phyloP scores from a whole-genome alignment of 1,140 invertebrate genomes.

The Caenorhabditis tropicalis region DNA sequence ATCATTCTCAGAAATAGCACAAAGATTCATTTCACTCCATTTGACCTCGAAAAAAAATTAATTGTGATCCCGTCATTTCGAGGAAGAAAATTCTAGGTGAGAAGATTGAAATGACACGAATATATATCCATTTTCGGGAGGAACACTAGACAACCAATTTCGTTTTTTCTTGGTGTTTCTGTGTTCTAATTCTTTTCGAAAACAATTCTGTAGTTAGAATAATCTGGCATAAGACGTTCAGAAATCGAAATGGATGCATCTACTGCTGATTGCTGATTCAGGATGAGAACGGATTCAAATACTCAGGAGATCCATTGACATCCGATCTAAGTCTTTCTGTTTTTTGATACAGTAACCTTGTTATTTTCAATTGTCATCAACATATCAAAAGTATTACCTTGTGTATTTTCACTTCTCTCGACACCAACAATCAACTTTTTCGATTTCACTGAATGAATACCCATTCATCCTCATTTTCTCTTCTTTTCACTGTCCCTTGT shows the following conservation, averaged over 20 bases:
- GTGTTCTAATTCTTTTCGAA: not conserved
- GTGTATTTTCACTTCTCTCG: not conserved
- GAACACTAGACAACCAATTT: not conserved
- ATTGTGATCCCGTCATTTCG: not conserved
- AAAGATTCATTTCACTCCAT: not conserved
- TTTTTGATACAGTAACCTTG: too few species aligned
- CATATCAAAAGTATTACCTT: not conserved
- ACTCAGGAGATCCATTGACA: too few species aligned
- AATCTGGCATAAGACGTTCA: not conserved
- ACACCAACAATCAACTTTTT: not conserved
- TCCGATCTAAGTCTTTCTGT: too few species aligned
- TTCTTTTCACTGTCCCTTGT: too few species aligned
- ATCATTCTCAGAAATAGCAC: not conserved
- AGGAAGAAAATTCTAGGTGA: not conserved
- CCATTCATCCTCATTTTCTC: not conserved
- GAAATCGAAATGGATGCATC: not conserved
- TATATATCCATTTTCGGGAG: not conserved
- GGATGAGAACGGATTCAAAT: too few species aligned
- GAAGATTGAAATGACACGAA: not conserved
- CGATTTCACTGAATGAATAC: not conserved
- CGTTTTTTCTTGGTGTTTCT: not conserved
- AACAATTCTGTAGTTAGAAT: not conserved
- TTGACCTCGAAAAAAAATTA: slow-evolving; percentile 7
- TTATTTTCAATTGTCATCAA: not conserved
- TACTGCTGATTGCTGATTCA: too few species aligned